These are phyloP conservation scores for Peromyscus californicus DNA, from an alignment of 2,113 vertebrate species.

Conservation along the genomic window DNA sequence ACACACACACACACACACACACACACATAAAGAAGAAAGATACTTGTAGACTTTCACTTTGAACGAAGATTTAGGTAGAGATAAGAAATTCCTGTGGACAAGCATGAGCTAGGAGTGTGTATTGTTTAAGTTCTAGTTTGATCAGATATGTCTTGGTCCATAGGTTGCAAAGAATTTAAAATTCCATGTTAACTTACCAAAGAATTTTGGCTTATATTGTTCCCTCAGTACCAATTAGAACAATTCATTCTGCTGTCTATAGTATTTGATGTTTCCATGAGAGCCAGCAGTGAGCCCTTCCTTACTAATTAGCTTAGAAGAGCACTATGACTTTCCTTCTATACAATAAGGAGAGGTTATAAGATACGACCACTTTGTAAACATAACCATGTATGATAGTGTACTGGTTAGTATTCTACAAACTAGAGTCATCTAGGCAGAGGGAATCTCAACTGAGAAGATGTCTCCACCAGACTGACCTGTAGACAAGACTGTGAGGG, in stretches of 20 bases:
- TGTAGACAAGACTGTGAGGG: background rate
- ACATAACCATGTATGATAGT: constrained; percentile 18
- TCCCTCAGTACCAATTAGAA: constrained; percentile 19
- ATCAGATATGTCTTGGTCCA: background rate
- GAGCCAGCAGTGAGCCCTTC: background rate
- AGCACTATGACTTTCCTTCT: background rate
- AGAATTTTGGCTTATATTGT: background rate
- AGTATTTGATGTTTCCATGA: background rate
- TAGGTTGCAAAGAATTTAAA: constrained; percentile 28
- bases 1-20: no score
- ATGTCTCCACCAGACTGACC: background rate
- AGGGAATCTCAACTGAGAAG: background rate
- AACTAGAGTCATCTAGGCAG: background rate
- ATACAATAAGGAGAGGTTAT: background rate
- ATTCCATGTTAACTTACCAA: background rate
- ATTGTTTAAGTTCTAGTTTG: background rate
- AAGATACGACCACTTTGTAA: constrained; percentile 7
- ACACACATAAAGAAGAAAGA: background rate
- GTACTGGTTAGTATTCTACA: background rate
- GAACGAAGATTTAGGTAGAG: background rate
- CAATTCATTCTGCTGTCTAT: background rate
- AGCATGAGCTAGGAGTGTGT: background rate
- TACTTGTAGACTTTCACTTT: background rate
- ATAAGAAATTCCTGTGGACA: background rate
- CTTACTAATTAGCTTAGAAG: background rate